Conservation (phyloP, 2,888 invertebrate genomes). For the Scrobipalpa costella region DNA sequence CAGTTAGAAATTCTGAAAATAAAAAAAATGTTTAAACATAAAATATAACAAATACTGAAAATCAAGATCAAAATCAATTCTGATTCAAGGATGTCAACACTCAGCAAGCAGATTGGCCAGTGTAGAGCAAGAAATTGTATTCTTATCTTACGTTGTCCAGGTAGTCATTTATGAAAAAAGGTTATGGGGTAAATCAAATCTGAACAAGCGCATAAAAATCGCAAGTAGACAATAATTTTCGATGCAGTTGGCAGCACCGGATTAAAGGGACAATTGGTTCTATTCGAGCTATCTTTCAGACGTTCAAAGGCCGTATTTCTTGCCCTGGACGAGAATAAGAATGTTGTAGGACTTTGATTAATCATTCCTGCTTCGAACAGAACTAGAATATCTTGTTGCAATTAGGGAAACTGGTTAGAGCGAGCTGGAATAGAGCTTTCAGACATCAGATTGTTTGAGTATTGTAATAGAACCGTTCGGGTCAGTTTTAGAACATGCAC, state of each 20-base stretch:
- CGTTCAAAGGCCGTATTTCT: conserved; percentile 66
- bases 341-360: conserved; percentile 62
- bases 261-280: conserved; percentile 71
- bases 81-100: too few species aligned
- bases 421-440: background rate
- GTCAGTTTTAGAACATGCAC: background rate
- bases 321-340: conserved; percentile 53
- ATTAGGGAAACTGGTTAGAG: background rate
- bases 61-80: too few species aligned
- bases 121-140: too few species aligned
- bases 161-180: too few species aligned
- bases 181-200: too few species aligned
- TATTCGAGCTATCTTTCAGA: conserved; percentile 64
- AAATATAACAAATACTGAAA: too few species aligned
- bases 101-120: too few species aligned
- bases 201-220: too few species aligned
- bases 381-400: conserved; percentile 24
- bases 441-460: background rate
- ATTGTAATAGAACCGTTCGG: background rate
- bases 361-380: conserved; percentile 41
- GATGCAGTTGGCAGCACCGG: conserved; percentile 40
- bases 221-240: too few species aligned
- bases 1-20: too few species aligned
- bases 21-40: too few species aligned
- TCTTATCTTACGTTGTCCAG: too few species aligned